phyloP scores from a whole-genome alignment of 2,113 vertebrate genomes.

The Gasterosteus aculeatus region DNA sequence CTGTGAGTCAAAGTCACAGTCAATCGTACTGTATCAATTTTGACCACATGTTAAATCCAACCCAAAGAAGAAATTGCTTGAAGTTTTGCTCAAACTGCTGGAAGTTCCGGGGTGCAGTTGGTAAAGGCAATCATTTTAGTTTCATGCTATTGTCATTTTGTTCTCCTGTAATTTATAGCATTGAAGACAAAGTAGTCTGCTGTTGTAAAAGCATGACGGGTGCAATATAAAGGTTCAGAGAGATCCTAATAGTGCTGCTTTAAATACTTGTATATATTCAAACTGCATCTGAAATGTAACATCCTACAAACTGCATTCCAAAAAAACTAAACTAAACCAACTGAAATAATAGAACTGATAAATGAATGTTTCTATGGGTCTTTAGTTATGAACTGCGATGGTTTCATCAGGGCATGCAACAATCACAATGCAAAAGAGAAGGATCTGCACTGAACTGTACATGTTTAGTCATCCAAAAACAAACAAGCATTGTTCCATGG shows the following conservation, averaged over 20 bases:
- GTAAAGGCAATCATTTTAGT: background rate
- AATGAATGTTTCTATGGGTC: background rate
- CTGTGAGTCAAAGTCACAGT: background rate
- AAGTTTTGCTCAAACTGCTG: conserved; percentile 17
- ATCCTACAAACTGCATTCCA: background rate
- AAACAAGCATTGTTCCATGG: too few species aligned
- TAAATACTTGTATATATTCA: background rate
- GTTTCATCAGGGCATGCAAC: background rate
- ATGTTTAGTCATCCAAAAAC: background rate
- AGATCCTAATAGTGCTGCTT: background rate
- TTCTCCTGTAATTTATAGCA: background rate
- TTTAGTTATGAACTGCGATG: background rate
- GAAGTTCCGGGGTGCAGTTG: conserved; percentile 1
- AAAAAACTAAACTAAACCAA: background rate
- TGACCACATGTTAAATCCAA: conserved; percentile 9
- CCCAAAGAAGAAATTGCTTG: conserved; percentile 26
- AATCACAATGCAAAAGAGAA: background rate
- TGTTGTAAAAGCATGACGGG: conserved; percentile 17
- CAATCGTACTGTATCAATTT: background rate
- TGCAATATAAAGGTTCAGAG: conserved; percentile 14
- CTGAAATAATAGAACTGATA: background rate
- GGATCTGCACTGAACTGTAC: background rate
- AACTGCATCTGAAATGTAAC: background rate
- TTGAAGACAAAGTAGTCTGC: background rate
- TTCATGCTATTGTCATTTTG: background rate